Evolutionary conservation across 2,888 invertebrate species (phyloP).

Genomic region (Seladonia tumulorum): DNA sequence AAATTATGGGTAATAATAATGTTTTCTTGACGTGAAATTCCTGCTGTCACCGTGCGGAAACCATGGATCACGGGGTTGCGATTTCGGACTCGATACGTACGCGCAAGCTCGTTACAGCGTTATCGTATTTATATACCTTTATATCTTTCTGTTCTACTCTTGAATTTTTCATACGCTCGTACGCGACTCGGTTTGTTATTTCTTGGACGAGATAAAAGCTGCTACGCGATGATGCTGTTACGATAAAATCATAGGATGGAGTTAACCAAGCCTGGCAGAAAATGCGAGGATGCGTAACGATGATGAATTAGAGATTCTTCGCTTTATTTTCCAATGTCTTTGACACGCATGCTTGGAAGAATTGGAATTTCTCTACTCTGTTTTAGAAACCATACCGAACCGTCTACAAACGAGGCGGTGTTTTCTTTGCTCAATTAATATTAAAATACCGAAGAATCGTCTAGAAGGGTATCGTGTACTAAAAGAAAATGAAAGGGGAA

Average conservation of each 20-base stretch:
- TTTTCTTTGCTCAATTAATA: too few species aligned
- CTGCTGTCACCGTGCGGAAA: constrained; percentile 52
- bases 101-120: constrained; percentile 32
- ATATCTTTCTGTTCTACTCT: not conserved
- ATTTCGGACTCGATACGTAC: constrained; percentile 16
- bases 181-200: constrained; percentile 12
- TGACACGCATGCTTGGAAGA: not conserved
- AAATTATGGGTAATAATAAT: not conserved
- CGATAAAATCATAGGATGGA: constrained; percentile 35
- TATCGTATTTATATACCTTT: constrained; percentile 26
- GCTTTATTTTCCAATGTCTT: not conserved
- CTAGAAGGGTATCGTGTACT: too few species aligned
- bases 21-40: constrained; percentile 9
- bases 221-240: constrained; percentile 1
- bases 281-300: not conserved
- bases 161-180: constrained; percentile 13
- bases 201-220: not conserved
- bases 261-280: not conserved
- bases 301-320: not conserved
- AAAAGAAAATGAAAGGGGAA: not conserved
- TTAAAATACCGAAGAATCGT: not conserved
- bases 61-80: constrained; percentile 23
- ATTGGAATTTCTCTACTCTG: not conserved
- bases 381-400: not conserved
- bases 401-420: too few species aligned